These are phyloP conservation scores for Myrmophylax atrothorax DNA, from an alignment of 2,113 vertebrate species.

Conservation along the genomic window DNA sequence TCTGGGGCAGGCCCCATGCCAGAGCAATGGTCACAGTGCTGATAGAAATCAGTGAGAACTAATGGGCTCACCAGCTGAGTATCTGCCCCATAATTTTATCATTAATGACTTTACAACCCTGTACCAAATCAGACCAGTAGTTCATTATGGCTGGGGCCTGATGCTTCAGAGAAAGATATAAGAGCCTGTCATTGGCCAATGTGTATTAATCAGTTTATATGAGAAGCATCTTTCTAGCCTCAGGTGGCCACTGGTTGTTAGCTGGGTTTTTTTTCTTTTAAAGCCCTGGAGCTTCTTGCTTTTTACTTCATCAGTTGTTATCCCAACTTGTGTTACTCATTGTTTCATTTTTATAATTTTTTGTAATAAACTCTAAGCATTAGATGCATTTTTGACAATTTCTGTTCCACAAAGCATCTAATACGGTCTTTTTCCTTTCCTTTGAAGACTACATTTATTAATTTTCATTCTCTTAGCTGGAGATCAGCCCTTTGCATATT, in stretches of 20 bases:
- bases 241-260: slow-evolving; percentile 44
- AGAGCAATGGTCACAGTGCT: not conserved
- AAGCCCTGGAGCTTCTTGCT: not conserved
- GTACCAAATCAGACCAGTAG: not conserved
- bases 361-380: not conserved
- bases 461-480: slow-evolving; percentile 16
- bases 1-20: not conserved
- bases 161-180: slow-evolving; percentile 46
- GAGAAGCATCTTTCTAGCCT: slow-evolving; percentile 33
- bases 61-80: not conserved
- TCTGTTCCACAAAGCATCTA: not conserved
- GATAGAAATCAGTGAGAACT: not conserved
- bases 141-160: slow-evolving; percentile 42
- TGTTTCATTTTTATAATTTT: not conserved
- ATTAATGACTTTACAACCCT: slow-evolving; percentile 42
- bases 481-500: slow-evolving; percentile 40
- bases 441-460: not conserved
- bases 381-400: not conserved
- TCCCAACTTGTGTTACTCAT: not conserved
- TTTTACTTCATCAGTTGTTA: slow-evolving; percentile 8
- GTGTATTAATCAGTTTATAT: slow-evolving; percentile 48
- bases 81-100: slow-evolving; percentile 28
- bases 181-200: slow-evolving; percentile 25
- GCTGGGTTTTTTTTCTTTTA: not conserved
- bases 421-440: not conserved